A percentile compares a stretch with the other conserved stretches of the same genome.
Evolutionary conservation across 2,888 invertebrate species (phyloP).

Genomic region (Congeria kusceri): DNA sequence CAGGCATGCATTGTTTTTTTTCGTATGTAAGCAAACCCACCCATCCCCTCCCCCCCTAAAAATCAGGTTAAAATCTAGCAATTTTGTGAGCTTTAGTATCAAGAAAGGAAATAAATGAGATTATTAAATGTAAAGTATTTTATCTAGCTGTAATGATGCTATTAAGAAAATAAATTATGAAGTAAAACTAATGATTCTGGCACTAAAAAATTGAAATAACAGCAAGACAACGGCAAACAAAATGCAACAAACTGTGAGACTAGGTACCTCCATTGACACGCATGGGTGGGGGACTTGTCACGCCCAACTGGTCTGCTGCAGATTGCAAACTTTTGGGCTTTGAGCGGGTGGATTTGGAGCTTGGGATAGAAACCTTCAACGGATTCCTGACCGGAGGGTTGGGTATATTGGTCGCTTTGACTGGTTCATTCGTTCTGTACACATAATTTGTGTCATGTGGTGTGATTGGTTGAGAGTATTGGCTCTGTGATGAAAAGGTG

Average conservation of each 20-base stretch:
- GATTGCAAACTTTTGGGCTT: conserved; percentile 68
- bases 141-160: too few relatives aligned
- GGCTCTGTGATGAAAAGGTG: conserved; percentile 37
- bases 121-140: too few relatives aligned
- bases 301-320: conserved; percentile 77
- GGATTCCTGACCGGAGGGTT: conserved; percentile 65
- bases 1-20: too few relatives aligned
- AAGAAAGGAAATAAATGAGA: too few relatives aligned
- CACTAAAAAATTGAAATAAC: neutral
- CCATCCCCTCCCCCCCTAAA: too few relatives aligned
- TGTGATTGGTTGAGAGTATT: conserved; percentile 45
- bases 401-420: conserved; percentile 53
- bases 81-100: too few relatives aligned
- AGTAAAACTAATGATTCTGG: conserved; percentile 1
- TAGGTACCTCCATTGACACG: conserved; percentile 69
- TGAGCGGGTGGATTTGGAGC: conserved; percentile 37
- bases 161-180: too few relatives aligned
- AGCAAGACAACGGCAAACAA: conserved; percentile 8
- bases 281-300: conserved; percentile 74
- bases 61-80: too few relatives aligned
- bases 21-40: too few relatives aligned
- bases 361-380: conserved; percentile 55
- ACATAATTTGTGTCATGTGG: conserved; percentile 38
- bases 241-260: conserved; percentile 20
- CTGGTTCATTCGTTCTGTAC: conserved; percentile 53